Base-by-base conservation (phyloP, 2,797 vertebrate species). In the Scolopax rusticola region DNA sequence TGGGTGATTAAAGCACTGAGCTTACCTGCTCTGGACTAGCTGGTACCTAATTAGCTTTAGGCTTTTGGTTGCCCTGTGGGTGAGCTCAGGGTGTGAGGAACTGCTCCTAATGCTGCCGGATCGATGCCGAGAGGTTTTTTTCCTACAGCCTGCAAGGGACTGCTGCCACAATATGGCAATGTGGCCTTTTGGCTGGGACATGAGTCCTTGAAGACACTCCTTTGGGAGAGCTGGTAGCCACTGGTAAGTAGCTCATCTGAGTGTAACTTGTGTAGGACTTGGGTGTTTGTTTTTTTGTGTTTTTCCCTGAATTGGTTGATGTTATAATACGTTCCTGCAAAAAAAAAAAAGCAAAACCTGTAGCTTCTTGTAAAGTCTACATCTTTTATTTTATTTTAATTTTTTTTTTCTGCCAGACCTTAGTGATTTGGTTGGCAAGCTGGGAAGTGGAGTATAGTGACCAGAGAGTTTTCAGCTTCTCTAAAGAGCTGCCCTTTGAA, bases 231-330 rank as follows among this genome's bases (percentile, higher is more conserved):
- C 65, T 87, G 75, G 41, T 78, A 63, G 40, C 81, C 51, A 12
- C 57, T 59, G 94, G 93, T 95, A 94, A 94, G 92, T 93, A 96
- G 33, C 24, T 78, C 36, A n/a, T 69, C 43, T 20, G 23, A 13
- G 15, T 70, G 30, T 47, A 20, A 41, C 47, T 73, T 40, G 6
- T 68, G 53, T 25, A 74, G 75, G 45, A 64, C 38, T 43, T 51
- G 32, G 1, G 13, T 63, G 24, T 53, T 80, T 79, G n/a, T 9
- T 73, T 24, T 24, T 32, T 10, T 36, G 8, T 38, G 47, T 28
- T 32, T 47, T 17, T 11, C 38, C 19, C 18, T 19, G n/a, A 59
- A 11, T 13, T n/a, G 11, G 15, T 89, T 64, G 41, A 84, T 41
- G 40, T 33, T 84, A 6, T 32, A 64, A 23, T 24, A 3, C 10